Evolutionary conservation across 2,113 vertebrate species (phyloP).

Genomic region (Nannospalax galili): DNA sequence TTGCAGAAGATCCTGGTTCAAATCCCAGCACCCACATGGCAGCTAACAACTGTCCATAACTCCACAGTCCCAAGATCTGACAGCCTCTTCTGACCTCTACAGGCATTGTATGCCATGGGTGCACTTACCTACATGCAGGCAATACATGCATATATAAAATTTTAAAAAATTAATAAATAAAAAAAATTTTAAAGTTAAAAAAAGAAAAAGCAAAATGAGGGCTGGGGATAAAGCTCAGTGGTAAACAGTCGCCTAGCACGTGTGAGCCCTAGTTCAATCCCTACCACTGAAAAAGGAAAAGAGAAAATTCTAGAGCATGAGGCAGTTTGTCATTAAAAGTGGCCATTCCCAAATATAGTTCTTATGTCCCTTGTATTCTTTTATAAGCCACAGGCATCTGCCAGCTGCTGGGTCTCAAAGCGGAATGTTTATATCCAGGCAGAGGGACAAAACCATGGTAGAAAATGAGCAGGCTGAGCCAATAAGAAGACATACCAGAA

Average conservation of each 20-base stretch:
- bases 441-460: slow-evolving; percentile 23
- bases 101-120: too few relatives aligned
- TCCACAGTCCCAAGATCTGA: too few relatives aligned
- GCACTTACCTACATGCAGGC: too few relatives aligned
- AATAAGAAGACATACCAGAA: slow-evolving; percentile 6
- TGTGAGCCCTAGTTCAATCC: not conserved
- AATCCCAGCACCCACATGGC: too few relatives aligned
- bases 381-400: slow-evolving; percentile 42
- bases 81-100: too few relatives aligned
- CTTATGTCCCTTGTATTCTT: slow-evolving; percentile 31
- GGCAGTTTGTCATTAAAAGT: slow-evolving; percentile 49
- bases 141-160: too few relatives aligned
- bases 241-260: accelerated
- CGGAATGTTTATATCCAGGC: slow-evolving; percentile 56
- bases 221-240: not conserved
- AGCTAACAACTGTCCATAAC: too few relatives aligned
- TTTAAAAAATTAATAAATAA: too few relatives aligned
- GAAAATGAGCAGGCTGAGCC: slow-evolving; percentile 60
- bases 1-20: too few relatives aligned
- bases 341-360: slow-evolving; percentile 43
- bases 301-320: slow-evolving; percentile 40
- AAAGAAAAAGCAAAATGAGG: not conserved
- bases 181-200: too few relatives aligned
- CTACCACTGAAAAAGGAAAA: not conserved
- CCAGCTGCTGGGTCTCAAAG: slow-evolving; percentile 13